Evolutionary conservation across 2,888 invertebrate genomes (phyloP), one percentile per base, ranked within the genome.

Genomic region (Hofmannophila pseudospretella): DNA sequence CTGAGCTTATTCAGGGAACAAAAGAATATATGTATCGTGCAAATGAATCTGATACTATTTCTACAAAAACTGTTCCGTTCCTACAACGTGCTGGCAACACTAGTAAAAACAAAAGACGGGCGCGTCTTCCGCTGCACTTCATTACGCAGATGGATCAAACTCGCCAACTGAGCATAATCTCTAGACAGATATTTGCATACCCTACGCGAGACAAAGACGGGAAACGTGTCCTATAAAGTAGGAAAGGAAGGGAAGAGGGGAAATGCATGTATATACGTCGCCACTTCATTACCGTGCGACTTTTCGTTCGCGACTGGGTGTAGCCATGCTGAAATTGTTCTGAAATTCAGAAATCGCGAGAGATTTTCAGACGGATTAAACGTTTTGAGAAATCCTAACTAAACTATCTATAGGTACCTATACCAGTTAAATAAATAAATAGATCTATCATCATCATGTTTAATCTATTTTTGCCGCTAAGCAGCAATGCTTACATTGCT

Each of bases 131-230:
- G 51, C 52, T 58, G 47, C 51, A 51, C 64, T 74, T 75, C 73
- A 73, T 72, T 76, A 74, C 55, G 58, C 57, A 59, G 60, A 66
- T 61, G 67, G 64, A 72, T 69, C 61, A 63, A 64, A 49, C 44
- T 64, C 55, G 50, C 51, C 47, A 55, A 53, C 51, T 52, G 45
- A 51, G 49, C 50, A 57, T 59, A 67, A 69, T 60, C 59, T 27
- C 11, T 27, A 27, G 27, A 27, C 16, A 4, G 16, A 16, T 3
- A 36, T 33, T 38, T 36, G 30, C 35, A 36, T 29, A 23, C 8
- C 7, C 28, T 27, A 11, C 19, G 28, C n/a, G 14, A 35, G 35
- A 36, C 8, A 8, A 14, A 36, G 30, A 36, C 16, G 30, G 9
- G 8, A 29, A 19, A 34, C 12, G 5, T 7, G n/a, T 16, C 14